A percentile compares a stretch with the other conserved stretches of the same genome.
These are phyloP conservation scores for Oligia latruncula DNA, from an alignment of 2,888 invertebrate species.

Conservation along the genomic window DNA sequence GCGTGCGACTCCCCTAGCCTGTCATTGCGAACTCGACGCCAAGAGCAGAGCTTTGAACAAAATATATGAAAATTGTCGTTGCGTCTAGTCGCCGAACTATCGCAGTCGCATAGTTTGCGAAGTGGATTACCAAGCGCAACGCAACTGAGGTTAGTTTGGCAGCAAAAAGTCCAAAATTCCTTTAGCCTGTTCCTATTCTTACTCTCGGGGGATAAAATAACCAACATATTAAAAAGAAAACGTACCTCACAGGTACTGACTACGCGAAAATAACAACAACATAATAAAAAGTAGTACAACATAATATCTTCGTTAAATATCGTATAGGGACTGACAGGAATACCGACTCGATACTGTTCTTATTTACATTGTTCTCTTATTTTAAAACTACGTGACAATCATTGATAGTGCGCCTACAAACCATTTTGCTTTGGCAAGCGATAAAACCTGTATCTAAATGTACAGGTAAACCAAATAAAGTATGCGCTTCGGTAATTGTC, in stretches of 20 bases:
- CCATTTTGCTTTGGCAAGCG: background rate
- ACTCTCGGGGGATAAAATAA: background rate
- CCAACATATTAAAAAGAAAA: conserved; percentile 7
- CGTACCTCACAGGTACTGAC: conserved; percentile 33
- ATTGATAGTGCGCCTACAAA: background rate
- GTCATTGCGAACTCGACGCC: background rate
- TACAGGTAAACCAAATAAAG: background rate
- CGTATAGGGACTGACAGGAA: conserved; percentile 1
- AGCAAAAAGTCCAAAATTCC: background rate
- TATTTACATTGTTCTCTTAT: conserved; percentile 34
- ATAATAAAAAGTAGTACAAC: conserved; percentile 7
- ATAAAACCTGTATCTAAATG: background rate
- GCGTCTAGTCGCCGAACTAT: background rate
- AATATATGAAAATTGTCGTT: background rate
- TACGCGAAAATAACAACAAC: conserved; percentile 4
- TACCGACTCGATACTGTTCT: conserved; percentile 18
- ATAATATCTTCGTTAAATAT: conserved; percentile 48
- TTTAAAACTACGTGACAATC: conserved; percentile 9
- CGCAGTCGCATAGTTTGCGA: background rate
- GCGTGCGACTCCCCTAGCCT: background rate
- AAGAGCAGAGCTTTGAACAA: background rate
- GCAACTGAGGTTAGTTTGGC: background rate
- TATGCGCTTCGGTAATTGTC: background rate
- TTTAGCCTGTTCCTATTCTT: background rate
- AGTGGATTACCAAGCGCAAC: background rate